Percentiles rank a stretch among this genome's conserved stretches.
Conservation (phyloP, 53 echinoderm and acorn worm species). For the Paelopatides confundens region DNA sequence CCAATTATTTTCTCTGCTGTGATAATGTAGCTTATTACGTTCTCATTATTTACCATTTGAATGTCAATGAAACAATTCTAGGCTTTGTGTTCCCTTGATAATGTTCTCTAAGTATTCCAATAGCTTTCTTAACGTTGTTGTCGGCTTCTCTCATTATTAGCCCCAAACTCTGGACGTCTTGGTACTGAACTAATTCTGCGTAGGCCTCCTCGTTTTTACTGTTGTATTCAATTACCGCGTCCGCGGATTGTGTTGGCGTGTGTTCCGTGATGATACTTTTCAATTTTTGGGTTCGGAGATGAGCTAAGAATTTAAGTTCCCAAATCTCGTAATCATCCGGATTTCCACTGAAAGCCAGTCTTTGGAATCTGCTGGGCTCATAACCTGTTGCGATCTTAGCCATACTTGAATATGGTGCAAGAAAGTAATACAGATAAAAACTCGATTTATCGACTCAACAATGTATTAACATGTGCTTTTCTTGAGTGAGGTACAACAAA, state of each 20-base stretch:
- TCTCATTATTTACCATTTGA: background rate
- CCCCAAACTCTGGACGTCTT: conserved; percentile 43
- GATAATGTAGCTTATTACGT: no score
- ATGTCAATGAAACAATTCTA: conserved; percentile 18
- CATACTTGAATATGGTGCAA: no score
- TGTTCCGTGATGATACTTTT: conserved; percentile 2
- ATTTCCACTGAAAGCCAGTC: conserved; percentile 43
- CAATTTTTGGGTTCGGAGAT: conserved; percentile 7
- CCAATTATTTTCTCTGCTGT: no score
- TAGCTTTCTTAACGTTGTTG: conserved; percentile 52
- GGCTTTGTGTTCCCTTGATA: conserved; percentile 43
- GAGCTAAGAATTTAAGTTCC: conserved; percentile 18
- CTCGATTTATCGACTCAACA: no score
- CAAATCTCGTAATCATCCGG: background rate
- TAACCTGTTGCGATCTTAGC: no score
- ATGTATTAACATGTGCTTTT: no score
- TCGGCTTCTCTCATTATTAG: conserved; percentile 37
- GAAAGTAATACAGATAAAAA: no score
- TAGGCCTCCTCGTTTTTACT: conserved; percentile 7
- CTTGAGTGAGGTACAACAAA: no score
- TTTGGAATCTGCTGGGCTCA: no score
- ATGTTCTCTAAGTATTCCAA: background rate
- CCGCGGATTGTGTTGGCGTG: background rate
- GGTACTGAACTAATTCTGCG: background rate
- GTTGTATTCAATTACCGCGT: background rate